Conservation (phyloP, 30 jellyfish, hydroid and myxozoan species). For the Aurelia coerulea region DNA sequence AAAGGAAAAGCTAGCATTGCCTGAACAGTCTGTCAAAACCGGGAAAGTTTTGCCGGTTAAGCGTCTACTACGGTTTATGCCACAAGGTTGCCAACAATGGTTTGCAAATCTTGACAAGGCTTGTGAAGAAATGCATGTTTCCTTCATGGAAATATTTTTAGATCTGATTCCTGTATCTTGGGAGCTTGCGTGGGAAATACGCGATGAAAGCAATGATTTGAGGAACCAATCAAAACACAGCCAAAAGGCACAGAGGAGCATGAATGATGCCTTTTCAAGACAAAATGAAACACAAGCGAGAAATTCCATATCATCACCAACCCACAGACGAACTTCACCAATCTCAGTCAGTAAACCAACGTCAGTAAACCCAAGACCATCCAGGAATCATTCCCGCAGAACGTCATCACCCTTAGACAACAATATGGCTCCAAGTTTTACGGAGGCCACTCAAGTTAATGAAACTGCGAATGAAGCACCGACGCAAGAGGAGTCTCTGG, state of each 20-base stretch:
- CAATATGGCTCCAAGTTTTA: no score
- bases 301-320: no score
- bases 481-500: no score
- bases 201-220: not conserved
- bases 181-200: not conserved
- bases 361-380: no score
- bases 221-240: not conserved
- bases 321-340: no score
- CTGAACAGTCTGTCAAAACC: not conserved
- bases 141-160: constrained; percentile 36
- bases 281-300: not conserved
- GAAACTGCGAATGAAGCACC: no score
- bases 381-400: no score
- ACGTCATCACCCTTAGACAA: no score
- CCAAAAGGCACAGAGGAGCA: not conserved
- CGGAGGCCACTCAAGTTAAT: no score
- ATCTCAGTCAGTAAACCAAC: no score
- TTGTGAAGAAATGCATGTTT: not conserved
- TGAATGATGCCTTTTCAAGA: not conserved
- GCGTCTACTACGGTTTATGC: not conserved
- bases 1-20: not conserved
- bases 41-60: not conserved
- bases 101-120: not conserved
- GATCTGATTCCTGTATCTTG: constrained; percentile 19
- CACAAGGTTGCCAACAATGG: not conserved